Percentiles rank a stretch among this genome's conserved stretches.
phyloP scores from a whole-genome alignment of 2,888 invertebrate genomes.

The Xylota segnis region DNA sequence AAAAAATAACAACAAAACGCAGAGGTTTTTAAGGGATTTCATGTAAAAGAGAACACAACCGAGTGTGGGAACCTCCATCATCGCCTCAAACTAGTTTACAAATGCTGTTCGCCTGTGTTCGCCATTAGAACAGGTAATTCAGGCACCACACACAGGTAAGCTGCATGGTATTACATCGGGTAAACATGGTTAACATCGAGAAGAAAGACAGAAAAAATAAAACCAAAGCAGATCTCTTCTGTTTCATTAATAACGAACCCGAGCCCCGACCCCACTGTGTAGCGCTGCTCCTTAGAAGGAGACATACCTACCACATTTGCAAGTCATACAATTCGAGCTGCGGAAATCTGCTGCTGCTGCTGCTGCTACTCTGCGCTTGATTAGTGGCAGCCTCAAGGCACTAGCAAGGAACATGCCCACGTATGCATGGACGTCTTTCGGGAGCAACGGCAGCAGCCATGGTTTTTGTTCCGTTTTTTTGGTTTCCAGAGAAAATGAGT shows the following conservation, averaged over 20 bases:
- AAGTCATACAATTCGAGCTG: slow-evolving; percentile 33
- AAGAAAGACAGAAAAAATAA: not conserved
- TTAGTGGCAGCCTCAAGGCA: slow-evolving; percentile 14
- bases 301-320: not conserved
- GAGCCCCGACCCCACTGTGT: not conserved
- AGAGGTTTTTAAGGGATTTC: slow-evolving; percentile 20
- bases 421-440: slow-evolving; percentile 22
- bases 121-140: slow-evolving; percentile 37
- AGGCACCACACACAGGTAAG: not conserved
- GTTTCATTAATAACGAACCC: slow-evolving; percentile 42
- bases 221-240: not conserved
- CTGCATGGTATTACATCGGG: slow-evolving; percentile 8
- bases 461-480: not conserved
- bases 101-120: slow-evolving; percentile 6
- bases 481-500: slow-evolving; percentile 43
- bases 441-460: slow-evolving; percentile 1
- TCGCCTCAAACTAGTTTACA: slow-evolving; percentile 45
- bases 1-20: slow-evolving; percentile 2
- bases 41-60: not conserved
- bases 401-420: slow-evolving; percentile 14
- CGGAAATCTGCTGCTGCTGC: slow-evolving; percentile 21
- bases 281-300: not conserved
- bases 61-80: slow-evolving; percentile 38
- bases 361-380: not conserved
- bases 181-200: slow-evolving; percentile 1